Evolutionary conservation across 2,797 vertebrate genomes (phyloP).

Genomic region (Simalia tracyae): DNA sequence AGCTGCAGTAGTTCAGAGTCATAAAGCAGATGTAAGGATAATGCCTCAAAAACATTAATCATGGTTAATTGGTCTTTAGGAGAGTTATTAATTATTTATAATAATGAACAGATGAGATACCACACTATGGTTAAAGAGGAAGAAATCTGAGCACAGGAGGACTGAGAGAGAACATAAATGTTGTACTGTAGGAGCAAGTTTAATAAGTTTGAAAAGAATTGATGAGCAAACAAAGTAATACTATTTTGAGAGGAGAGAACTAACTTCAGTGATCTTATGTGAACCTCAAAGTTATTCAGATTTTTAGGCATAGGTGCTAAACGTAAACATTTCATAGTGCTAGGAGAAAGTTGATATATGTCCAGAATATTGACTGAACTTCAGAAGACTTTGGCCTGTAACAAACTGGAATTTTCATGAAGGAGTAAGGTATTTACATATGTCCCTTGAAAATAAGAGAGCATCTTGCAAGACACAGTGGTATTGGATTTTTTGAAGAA

Average conservation of each 20-base stretch:
- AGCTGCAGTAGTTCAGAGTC: background rate
- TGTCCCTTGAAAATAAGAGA: background rate
- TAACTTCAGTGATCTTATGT: background rate
- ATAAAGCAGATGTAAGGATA: background rate
- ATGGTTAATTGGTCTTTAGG: background rate
- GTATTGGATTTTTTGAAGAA: background rate
- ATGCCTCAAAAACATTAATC: no score
- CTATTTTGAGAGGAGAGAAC: background rate
- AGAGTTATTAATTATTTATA: background rate
- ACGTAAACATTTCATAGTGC: background rate
- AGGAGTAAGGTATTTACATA: background rate
- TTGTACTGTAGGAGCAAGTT: background rate
- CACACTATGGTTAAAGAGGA: background rate
- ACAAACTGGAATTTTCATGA: background rate
- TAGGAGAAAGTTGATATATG: background rate
- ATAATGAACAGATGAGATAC: background rate
- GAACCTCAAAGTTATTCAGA: background rate
- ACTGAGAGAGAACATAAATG: background rate
- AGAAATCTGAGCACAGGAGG: background rate
- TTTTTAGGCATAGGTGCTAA: background rate
- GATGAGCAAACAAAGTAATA: background rate
- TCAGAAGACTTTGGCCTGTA: background rate
- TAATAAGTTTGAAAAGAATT: background rate
- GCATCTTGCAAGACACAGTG: background rate
- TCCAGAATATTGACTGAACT: background rate